Conservation (phyloP, 2,888 invertebrate genomes). For the Antheraea yamamai region DNA sequence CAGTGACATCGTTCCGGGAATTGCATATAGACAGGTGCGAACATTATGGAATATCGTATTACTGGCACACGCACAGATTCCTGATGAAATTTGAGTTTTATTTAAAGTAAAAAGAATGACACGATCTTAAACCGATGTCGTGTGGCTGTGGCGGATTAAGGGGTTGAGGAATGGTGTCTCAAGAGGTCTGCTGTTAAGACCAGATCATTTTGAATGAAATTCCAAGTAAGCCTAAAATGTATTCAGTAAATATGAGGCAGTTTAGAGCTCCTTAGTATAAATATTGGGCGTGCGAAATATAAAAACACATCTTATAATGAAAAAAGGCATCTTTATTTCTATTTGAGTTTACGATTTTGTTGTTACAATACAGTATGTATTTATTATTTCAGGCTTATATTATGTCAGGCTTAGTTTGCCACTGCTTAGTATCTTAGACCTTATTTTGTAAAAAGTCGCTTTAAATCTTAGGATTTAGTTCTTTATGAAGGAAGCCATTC, state of each 20-base stretch:
- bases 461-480: no score
- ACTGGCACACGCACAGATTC: slow-evolving; percentile 1
- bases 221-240: neutral
- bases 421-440: no score
- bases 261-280: neutral
- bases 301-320: neutral
- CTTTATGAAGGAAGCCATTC: no score
- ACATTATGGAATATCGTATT: neutral
- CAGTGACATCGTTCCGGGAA: neutral
- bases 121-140: neutral
- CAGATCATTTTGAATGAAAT: neutral
- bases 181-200: neutral
- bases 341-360: neutral
- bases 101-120: neutral
- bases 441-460: no score
- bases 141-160: neutral
- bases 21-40: neutral
- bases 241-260: no score
- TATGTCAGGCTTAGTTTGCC: neutral
- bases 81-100: neutral
- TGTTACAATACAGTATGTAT: neutral
- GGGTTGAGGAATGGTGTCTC: no score
- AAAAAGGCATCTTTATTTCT: neutral
- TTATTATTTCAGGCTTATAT: no score
- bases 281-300: neutral